These are phyloP conservation scores for Tetrao urogallus DNA, from an alignment of 2,113 vertebrate genomes.

Conservation along the genomic window DNA sequence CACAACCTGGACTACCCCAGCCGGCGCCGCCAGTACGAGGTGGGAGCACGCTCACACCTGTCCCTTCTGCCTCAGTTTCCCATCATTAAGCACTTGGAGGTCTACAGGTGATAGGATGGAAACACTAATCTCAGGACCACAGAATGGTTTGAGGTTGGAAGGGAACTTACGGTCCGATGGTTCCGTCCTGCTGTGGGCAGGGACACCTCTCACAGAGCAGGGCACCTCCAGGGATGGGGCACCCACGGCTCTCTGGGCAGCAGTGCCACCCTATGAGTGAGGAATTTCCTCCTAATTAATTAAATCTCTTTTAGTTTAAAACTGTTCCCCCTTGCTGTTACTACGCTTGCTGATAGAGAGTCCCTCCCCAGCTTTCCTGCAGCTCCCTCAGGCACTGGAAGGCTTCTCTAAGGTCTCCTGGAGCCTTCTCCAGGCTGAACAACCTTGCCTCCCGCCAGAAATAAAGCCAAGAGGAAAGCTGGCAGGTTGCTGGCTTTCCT, in stretches of 20 bases:
- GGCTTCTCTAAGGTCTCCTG: not conserved
- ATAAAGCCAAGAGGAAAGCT: not conserved
- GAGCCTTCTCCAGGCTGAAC: not conserved
- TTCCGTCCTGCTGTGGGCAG: too few species aligned
- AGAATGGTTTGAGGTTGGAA: not conserved
- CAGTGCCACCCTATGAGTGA: not conserved
- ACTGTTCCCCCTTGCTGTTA: not conserved
- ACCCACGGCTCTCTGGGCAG: not conserved
- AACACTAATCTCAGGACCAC: not conserved
- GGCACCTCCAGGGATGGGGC: not conserved
- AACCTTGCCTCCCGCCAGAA: not conserved
- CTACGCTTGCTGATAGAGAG: not conserved
- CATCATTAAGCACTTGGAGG: not conserved
- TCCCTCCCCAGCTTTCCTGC: not conserved
- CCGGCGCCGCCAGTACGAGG: slow-evolving; percentile 95
- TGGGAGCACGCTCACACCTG: not conserved
- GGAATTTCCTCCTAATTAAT: not conserved
- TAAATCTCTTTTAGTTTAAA: not conserved
- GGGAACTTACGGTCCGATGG: not conserved
- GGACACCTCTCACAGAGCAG: not conserved
- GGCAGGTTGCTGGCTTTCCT: not conserved
- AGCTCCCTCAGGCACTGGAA: not conserved
- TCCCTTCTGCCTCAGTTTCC: not conserved
- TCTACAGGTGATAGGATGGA: not conserved
- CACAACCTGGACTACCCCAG: slow-evolving; percentile 92